phyloP scores from a whole-genome alignment of 1,140 invertebrate species.

The Lepidurus arcticus region DNA sequence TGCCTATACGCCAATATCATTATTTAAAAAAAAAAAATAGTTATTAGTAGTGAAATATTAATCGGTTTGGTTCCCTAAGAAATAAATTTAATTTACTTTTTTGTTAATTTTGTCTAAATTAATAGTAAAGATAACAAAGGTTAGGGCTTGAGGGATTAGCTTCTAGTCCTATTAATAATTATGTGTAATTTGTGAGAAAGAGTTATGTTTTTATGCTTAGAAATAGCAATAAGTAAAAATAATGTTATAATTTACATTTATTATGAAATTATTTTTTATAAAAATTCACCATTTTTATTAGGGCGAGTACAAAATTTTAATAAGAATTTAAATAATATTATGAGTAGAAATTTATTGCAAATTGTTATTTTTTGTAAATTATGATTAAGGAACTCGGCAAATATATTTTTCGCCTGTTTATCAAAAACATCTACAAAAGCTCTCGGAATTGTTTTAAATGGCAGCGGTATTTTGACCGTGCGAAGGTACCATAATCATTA shows the following conservation, averaged over 20 bases:
- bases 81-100: slow-evolving; percentile 33
- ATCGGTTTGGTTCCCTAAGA: slow-evolving; percentile 45
- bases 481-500: slow-evolving; percentile 67
- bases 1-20: too few species aligned
- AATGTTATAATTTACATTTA: slow-evolving; percentile 40
- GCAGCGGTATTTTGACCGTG: slow-evolving; percentile 59
- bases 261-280: slow-evolving; percentile 43
- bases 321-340: slow-evolving; percentile 23
- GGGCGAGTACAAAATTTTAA: slow-evolving; percentile 31
- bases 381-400: slow-evolving; percentile 58
- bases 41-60: slow-evolving; percentile 56
- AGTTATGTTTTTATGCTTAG: slow-evolving; percentile 35
- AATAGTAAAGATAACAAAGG: slow-evolving; percentile 44
- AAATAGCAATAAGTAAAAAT: slow-evolving; percentile 34
- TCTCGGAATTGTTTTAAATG: slow-evolving; percentile 56
- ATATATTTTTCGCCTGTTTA: slow-evolving; percentile 60
- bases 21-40: too few species aligned
- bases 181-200: not conserved
- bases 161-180: slow-evolving; percentile 38
- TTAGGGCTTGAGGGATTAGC: slow-evolving; percentile 42
- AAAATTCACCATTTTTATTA: slow-evolving; percentile 41
- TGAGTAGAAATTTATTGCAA: slow-evolving; percentile 38
- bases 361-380: slow-evolving; percentile 45
- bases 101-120: slow-evolving; percentile 55
- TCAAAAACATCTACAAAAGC: slow-evolving; percentile 69